Conservation (phyloP, 1,140 invertebrate species). For the Drosophila pandora region DNA sequence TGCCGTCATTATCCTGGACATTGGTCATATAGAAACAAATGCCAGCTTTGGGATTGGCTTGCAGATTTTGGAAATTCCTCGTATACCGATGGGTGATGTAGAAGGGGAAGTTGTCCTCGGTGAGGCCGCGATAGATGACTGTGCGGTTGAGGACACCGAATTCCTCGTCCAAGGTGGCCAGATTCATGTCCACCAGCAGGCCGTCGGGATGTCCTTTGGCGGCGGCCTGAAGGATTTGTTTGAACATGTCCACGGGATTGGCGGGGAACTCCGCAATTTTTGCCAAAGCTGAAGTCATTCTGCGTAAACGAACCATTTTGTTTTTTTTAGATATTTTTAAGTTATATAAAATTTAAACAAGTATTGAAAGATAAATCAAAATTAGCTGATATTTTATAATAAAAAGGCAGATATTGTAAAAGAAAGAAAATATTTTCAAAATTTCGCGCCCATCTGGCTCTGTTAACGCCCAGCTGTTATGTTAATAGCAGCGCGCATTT, state of each 20-base stretch:
- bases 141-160: slow-evolving; percentile 71
- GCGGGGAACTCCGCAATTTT: slow-evolving; percentile 45
- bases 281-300: slow-evolving; percentile 57
- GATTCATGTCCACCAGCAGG: slow-evolving; percentile 51
- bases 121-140: slow-evolving; percentile 68
- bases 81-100: slow-evolving; percentile 76
- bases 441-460: background rate
- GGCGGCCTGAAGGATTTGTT: slow-evolving; percentile 38
- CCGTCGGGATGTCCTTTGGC: background rate
- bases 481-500: too few relatives aligned
- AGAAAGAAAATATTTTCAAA: background rate
- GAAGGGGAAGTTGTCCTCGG: slow-evolving; percentile 47
- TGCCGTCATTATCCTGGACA: slow-evolving; percentile 5
- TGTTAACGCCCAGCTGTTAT: background rate
- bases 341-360: background rate
- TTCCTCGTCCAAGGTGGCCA: slow-evolving; percentile 71
- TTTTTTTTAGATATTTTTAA: background rate
- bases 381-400: background rate
- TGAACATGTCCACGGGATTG: slow-evolving; percentile 59
- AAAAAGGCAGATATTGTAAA: background rate
- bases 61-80: slow-evolving; percentile 64
- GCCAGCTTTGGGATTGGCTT: slow-evolving; percentile 55
- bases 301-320: background rate
- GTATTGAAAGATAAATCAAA: background rate
- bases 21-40: slow-evolving; percentile 56